phyloP scores from a whole-genome alignment of 2,113 vertebrate species.

The Archocentrus centrarchus region DNA sequence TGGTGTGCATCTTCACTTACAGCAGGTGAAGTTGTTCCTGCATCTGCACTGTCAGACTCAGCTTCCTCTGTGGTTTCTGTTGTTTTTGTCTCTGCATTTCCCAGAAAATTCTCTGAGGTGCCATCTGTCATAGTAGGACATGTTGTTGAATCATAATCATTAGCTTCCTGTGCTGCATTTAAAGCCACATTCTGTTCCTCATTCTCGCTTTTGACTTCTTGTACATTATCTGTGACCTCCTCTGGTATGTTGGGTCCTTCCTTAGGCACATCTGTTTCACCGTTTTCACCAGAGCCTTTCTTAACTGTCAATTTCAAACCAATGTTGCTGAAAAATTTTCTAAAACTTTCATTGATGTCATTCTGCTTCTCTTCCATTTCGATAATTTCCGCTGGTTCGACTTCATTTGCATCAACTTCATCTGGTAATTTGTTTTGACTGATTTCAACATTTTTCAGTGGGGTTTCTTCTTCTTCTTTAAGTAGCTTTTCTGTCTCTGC shows the following conservation, averaged over 20 bases:
- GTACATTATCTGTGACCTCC: slow-evolving; percentile 2
- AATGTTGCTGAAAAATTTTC: slow-evolving; percentile 90
- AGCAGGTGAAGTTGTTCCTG: slow-evolving; percentile 8
- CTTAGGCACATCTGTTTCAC: slow-evolving; percentile 77
- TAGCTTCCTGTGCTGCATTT: slow-evolving; percentile 33
- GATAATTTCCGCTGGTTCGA: slow-evolving; percentile 68
- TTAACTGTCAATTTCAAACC: slow-evolving; percentile 92
- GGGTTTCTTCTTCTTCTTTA: slow-evolving; percentile 60
- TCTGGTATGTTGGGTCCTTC: slow-evolving; percentile 65
- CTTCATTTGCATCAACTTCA: slow-evolving; percentile 51
- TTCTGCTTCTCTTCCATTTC: slow-evolving; percentile 74
- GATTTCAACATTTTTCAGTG: slow-evolving; percentile 60
- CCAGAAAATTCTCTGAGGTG: slow-evolving; percentile 40
- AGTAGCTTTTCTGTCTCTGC: slow-evolving; percentile 68
- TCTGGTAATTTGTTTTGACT: slow-evolving; percentile 65
- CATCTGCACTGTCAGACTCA: slow-evolving; percentile 56
- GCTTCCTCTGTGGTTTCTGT: slow-evolving; percentile 60
- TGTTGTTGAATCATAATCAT: slow-evolving; percentile 58
- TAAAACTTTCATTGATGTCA: slow-evolving; percentile 88
- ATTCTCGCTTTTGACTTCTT: slow-evolving; percentile 25
- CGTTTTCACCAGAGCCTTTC: slow-evolving; percentile 85
- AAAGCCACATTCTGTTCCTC: slow-evolving; percentile 20
- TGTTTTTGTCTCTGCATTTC: slow-evolving; percentile 47
- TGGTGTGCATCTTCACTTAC: slow-evolving; percentile 23
- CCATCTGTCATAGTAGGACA: slow-evolving; percentile 60